Base-by-base conservation (phyloP, 23 tunicate species). In the Oikopleura albicans region DNA sequence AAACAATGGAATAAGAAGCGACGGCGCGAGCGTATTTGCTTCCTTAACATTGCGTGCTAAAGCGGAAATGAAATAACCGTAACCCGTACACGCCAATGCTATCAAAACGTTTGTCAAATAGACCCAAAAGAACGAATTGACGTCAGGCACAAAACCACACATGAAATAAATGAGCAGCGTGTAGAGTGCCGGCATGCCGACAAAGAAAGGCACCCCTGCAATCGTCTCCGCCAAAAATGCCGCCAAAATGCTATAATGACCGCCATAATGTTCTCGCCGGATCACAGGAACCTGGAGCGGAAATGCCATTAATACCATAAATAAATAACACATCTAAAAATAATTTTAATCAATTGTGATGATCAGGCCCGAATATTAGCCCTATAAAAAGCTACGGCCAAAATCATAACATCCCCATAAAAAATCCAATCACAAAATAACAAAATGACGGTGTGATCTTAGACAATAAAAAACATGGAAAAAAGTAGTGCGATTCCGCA, bases 111-210 rank as follows among this genome's bases (percentile, higher is more conserved):
- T 66, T 8, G 84, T 22, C 34, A 84, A 85, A 85, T 76, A 91
- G 59, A 86, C 88, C 38, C 86, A 66, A 83, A 91, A 88, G 63
- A 91, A 91, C 39, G 86, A 66, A n/a, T 88, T 84, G 0, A 87
- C 97, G 0, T 83, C 86, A 39, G 97, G 91, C 40, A 76, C 89
- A 28, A 91, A 79, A 35, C 97, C 97, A 31, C 87, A 75, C 90
- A 91, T 88, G 86, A 91, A 91, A 79, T 91, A 91, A 66, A 88
- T 90, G 83, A 88, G 76, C 0, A 86, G 40, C 36, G 85, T 40
- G 76, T 88, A 88, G 0, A 88, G 39, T 1, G 88, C 41, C 0
- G 97, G 79, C 79, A 71, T 71, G 2, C 28, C 79, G 37, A 71
- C 31, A 37, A 71, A 71, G 31, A 71, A 71, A 16, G 79, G 79